A percentile compares a stretch with the other conserved stretches of the same genome.
These are phyloP conservation scores for Erebia palarica DNA, from an alignment of 2,888 invertebrate genomes.

Conservation along the genomic window DNA sequence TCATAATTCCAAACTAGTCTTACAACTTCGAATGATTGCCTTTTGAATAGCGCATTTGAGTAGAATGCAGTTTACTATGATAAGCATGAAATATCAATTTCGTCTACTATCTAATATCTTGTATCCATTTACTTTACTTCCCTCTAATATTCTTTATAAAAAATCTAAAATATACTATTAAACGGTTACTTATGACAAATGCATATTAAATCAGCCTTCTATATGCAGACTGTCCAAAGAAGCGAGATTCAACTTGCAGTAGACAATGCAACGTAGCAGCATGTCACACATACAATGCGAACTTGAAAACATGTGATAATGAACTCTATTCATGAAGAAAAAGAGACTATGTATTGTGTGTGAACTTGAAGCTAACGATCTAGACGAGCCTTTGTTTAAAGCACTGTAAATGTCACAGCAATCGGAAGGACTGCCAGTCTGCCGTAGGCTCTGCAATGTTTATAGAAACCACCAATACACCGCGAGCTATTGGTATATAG, in stretches of 20 bases:
- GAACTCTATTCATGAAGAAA: constrained; percentile 9
- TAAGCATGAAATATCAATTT: constrained; percentile 10
- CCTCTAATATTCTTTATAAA: background rate
- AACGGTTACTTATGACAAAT: background rate
- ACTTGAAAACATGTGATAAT: constrained; percentile 12
- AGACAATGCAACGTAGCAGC: constrained; percentile 29
- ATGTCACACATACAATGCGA: constrained; percentile 16
- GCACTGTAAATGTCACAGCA: constrained; percentile 28
- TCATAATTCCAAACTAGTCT: constrained; percentile 17
- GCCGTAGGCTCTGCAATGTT: background rate
- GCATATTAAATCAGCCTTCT: constrained; percentile 17
- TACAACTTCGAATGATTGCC: constrained; percentile 3
- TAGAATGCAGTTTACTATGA: constrained; percentile 4
- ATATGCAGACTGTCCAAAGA: constrained; percentile 23
- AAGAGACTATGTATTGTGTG: constrained; percentile 17
- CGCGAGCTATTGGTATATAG: background rate
- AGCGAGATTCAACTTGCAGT: constrained; percentile 18
- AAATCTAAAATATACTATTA: background rate
- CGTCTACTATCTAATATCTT: background rate
- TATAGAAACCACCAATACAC: background rate
- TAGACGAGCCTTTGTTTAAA: constrained; percentile 57
- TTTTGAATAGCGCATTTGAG: constrained; percentile 1
- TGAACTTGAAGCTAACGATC: constrained; percentile 44
- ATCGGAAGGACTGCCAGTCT: constrained; percentile 21
- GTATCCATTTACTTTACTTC: background rate